phyloP scores from a whole-genome alignment of 2,888 invertebrate species.

The Drosophila ustulata region DNA sequence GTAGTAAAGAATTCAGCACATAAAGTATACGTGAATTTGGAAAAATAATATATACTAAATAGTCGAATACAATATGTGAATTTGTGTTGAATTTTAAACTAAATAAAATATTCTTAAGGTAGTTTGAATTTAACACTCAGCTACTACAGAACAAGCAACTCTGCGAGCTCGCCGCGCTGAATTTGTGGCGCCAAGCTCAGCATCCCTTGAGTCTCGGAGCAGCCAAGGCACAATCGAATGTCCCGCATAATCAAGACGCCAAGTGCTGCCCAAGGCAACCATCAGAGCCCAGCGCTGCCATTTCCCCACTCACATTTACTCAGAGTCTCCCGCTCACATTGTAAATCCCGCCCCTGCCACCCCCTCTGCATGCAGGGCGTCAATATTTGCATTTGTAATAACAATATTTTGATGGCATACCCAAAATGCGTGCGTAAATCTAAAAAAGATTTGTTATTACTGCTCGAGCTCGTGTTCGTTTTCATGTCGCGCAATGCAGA shows the following conservation, averaged over 20 bases:
- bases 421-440: constrained; percentile 75
- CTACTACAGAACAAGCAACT: constrained; percentile 25
- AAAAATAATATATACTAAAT: neutral
- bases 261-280: constrained; percentile 47
- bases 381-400: constrained; percentile 82
- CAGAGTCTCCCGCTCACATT: constrained; percentile 12
- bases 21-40: neutral
- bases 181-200: constrained; percentile 18
- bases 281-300: constrained; percentile 8
- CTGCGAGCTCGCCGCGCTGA: constrained; percentile 10
- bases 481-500: constrained; percentile 57
- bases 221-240: constrained; percentile 35
- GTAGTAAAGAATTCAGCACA: constrained; percentile 34
- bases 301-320: constrained; percentile 11
- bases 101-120: neutral
- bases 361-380: constrained; percentile 50
- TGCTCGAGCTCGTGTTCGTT: constrained; percentile 42
- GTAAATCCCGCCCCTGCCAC: constrained; percentile 2
- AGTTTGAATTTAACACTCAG: neutral
- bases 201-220: constrained; percentile 27
- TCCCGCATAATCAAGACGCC: constrained; percentile 54
- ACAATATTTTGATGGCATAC: constrained; percentile 79
- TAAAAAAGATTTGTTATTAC: constrained; percentile 77
- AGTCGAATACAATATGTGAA: neutral
- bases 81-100: neutral